Evolutionary conservation across 2,888 invertebrate genomes (phyloP).

Genomic region (Agrotis exclamationis): DNA sequence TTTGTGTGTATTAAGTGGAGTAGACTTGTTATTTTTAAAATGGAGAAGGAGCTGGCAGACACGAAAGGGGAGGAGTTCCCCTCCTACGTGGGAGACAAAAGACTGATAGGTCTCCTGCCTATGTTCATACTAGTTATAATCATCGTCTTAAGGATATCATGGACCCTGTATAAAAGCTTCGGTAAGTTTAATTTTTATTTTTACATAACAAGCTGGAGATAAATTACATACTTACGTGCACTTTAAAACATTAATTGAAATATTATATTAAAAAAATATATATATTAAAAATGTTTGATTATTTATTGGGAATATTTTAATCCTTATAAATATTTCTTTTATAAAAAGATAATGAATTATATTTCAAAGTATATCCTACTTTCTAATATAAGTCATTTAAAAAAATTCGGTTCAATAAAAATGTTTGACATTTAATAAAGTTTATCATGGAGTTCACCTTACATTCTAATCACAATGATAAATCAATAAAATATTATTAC

Average conservation of each 20-base stretch:
- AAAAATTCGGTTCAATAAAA: not conserved
- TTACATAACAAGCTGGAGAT: not conserved
- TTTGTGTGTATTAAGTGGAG: constrained; percentile 32
- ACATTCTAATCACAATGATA: constrained; percentile 4
- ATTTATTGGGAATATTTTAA: no score
- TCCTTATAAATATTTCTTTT: no score
- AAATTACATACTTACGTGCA: no score
- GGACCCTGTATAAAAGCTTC: constrained; percentile 78
- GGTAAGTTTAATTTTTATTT: constrained; percentile 70
- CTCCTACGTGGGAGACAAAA: constrained; percentile 48
- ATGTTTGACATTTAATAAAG: not conserved
- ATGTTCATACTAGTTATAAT: constrained; percentile 78
- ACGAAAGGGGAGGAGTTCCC: constrained; percentile 51
- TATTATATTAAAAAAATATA: no score
- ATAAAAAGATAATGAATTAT: no score
- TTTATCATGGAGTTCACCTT: not conserved
- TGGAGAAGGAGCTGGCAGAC: constrained; percentile 60
- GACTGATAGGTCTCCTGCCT: constrained; percentile 75
- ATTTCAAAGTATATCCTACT: no score
- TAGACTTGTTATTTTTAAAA: constrained; percentile 45
- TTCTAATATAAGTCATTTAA: no score
- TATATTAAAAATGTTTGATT: no score
- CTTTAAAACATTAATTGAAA: no score
- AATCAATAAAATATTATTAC: not conserved
- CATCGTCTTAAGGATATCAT: constrained; percentile 79